phyloP scores from a whole-genome alignment of 2,113 vertebrate genomes.

The Clinocottus analis region DNA sequence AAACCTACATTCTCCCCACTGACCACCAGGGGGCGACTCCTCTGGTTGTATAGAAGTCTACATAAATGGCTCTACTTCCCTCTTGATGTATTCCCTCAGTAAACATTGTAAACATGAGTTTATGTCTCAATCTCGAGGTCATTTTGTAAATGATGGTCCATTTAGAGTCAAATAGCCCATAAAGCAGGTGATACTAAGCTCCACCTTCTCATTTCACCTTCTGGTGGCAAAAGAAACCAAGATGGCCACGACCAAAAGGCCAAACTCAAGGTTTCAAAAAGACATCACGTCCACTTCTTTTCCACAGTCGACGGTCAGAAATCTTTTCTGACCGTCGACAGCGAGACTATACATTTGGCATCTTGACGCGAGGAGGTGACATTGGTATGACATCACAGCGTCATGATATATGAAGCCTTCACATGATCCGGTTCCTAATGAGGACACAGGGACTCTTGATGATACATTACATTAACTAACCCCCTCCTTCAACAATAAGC shows the following conservation, averaged over 20 bases:
- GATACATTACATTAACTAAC: constrained; percentile 30
- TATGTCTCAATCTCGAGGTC: too few species aligned
- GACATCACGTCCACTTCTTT: neutral
- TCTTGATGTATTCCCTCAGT: too few species aligned
- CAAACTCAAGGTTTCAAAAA: neutral
- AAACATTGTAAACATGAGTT: too few species aligned
- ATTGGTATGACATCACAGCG: neutral
- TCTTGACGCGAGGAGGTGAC: neutral
- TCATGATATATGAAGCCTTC: too few species aligned
- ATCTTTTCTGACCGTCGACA: neutral
- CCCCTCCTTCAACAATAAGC: constrained; percentile 20
- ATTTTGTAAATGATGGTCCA: too few species aligned
- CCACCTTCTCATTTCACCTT: too few species aligned
- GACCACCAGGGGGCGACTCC: neutral
- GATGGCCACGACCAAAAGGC: neutral
- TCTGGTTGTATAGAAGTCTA: neutral
- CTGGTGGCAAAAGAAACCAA: neutral
- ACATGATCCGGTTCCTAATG: constrained; percentile 28
- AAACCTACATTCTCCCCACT: neutral
- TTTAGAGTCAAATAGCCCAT: too few species aligned
- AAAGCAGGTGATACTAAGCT: too few species aligned
- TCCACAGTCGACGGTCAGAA: too few species aligned
- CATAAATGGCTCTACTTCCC: neutral
- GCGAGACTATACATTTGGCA: neutral
- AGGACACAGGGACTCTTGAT: constrained; percentile 4